Evolutionary conservation across 2,888 invertebrate genomes (phyloP).

Genomic region (Dendrolimus pini): DNA sequence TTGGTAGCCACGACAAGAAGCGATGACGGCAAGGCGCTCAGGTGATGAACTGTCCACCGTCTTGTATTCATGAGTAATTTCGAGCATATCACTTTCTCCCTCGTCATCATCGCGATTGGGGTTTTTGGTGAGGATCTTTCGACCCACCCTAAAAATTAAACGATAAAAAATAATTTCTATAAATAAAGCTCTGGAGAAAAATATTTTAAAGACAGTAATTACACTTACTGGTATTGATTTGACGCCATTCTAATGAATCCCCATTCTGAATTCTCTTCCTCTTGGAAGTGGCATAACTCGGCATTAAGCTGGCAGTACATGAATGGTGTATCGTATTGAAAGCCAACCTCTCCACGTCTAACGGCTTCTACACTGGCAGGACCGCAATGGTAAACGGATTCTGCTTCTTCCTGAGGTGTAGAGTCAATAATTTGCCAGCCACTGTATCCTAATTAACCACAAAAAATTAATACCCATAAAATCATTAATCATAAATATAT

Average conservation of each 20-base stretch:
- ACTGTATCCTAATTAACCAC: constrained; percentile 74
- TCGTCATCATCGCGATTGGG: constrained; percentile 78
- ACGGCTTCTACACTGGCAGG: constrained; percentile 83
- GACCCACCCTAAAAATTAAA: constrained; percentile 75
- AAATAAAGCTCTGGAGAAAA: background rate
- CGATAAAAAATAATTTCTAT: too few relatives aligned
- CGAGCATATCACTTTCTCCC: constrained; percentile 79
- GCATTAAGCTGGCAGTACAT: constrained; percentile 87
- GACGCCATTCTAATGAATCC: constrained; percentile 80
- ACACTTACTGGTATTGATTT: constrained; percentile 80
- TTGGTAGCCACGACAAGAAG: constrained; percentile 80
- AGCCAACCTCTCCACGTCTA: constrained; percentile 82
- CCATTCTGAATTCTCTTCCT: constrained; percentile 81
- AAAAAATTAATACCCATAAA: background rate
- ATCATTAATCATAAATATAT: too few relatives aligned
- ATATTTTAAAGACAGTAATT: background rate
- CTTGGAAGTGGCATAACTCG: constrained; percentile 84
- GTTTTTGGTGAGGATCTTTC: constrained; percentile 81
- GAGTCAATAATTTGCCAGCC: constrained; percentile 91
- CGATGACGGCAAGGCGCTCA: constrained; percentile 80
- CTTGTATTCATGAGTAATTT: constrained; percentile 81
- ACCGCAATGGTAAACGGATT: constrained; percentile 78
- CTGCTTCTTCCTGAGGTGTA: constrained; percentile 84
- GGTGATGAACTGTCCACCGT: constrained; percentile 78
- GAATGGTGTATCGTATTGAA: constrained; percentile 84